Conservation (phyloP, 1,140 invertebrate species). For the Drusus annulatus region DNA sequence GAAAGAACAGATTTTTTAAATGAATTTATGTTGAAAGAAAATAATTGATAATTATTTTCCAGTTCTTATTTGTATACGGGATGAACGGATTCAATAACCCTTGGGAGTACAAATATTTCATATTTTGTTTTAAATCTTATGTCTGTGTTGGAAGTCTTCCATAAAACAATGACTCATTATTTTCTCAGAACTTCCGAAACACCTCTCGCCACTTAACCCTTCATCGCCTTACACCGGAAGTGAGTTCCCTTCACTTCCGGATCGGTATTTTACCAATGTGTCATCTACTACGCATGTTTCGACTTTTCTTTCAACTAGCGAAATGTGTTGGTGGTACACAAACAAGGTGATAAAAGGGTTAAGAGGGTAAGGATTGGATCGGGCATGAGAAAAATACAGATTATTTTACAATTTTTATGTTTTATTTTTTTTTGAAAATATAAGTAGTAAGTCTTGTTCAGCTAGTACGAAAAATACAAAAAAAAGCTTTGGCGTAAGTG, state of each 20-base stretch:
- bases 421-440: conserved; percentile 55
- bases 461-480: conserved; percentile 74
- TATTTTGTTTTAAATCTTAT: no score
- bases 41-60: no score
- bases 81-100: no score
- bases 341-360: conserved; percentile 39
- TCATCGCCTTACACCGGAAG: background rate
- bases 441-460: conserved; percentile 55
- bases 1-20: no score
- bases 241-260: background rate
- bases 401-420: conserved; percentile 54
- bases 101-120: no score
- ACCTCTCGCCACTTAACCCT: conserved; percentile 24
- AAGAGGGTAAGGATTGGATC: conserved; percentile 27
- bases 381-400: conserved; percentile 31
- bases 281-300: no score
- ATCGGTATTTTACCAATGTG: background rate
- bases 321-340: conserved; percentile 4
- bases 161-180: background rate
- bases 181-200: conserved; percentile 3
- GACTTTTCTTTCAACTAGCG: no score
- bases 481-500: conserved; percentile 83
- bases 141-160: no score
- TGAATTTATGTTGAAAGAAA: no score
- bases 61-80: no score